Conservation (phyloP, 2,797 vertebrate species). For the Triplophysa yarkandensis region DNA sequence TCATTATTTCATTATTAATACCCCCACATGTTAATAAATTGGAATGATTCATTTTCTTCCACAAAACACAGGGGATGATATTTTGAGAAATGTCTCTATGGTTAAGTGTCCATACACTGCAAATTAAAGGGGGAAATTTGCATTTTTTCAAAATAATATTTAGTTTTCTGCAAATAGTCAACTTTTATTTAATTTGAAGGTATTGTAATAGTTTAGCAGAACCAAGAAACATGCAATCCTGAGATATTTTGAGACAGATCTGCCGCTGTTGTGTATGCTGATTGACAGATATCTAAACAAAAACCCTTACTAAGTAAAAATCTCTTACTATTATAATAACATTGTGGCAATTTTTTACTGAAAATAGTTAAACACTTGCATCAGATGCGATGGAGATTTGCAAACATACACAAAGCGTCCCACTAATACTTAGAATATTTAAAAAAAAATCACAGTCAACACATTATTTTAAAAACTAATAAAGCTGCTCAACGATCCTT, state of each 20-base stretch:
- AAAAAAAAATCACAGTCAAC: slow-evolving; percentile 1
- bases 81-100: too few species aligned
- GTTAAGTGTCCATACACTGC: too few species aligned
- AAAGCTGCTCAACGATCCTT: neutral
- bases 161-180: too few species aligned
- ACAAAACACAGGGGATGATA: too few species aligned
- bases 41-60: too few species aligned
- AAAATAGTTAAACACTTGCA: too few species aligned
- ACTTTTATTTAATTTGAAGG: neutral
- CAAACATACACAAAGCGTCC: slow-evolving; percentile 31
- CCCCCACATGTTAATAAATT: too few species aligned
- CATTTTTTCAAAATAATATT: too few species aligned
- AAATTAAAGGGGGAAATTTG: too few species aligned
- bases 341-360: slow-evolving; percentile 17
- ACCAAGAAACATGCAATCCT: slow-evolving; percentile 3
- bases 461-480: neutral
- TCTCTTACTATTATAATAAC: neutral
- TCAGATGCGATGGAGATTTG: neutral
- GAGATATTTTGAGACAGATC: slow-evolving; percentile 3
- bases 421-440: neutral
- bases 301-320: neutral
- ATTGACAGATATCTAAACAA: slow-evolving; percentile 30
- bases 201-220: neutral
- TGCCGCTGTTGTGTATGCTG: slow-evolving; percentile 13
- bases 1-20: too few species aligned